A percentile compares a stretch with the other conserved stretches of the same genome.
Conservation (phyloP, 2,888 invertebrate genomes). For the Diadromus collaris region DNA sequence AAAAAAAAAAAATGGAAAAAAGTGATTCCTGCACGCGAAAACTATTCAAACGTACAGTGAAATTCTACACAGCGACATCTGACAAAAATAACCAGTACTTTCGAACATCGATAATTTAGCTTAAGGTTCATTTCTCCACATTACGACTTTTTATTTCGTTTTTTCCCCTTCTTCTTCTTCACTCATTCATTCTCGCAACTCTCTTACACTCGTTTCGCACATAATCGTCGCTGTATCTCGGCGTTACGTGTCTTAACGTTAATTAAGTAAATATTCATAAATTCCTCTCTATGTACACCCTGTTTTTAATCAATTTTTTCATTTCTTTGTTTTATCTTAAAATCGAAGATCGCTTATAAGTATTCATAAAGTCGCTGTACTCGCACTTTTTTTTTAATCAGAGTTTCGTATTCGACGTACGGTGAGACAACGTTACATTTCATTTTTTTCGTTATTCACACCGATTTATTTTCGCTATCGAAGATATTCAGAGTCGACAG, state of each 20-base stretch:
- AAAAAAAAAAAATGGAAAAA: slow-evolving; percentile 1
- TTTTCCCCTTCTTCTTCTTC: slow-evolving; percentile 40
- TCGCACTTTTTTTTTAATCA: slow-evolving; percentile 30
- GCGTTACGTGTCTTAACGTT: slow-evolving; percentile 70
- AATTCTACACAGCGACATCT: slow-evolving; percentile 24
- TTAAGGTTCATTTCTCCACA: slow-evolving; percentile 43
- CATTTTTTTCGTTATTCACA: slow-evolving; percentile 9
- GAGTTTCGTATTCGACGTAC: slow-evolving; percentile 27
- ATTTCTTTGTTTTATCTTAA: slow-evolving; percentile 38
- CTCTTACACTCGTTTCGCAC: slow-evolving; percentile 42
- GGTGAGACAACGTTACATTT: not conserved
- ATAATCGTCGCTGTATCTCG: slow-evolving; percentile 33
- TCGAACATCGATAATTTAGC: slow-evolving; percentile 58
- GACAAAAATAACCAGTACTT: slow-evolving; percentile 65
- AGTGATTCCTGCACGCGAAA: slow-evolving; percentile 1
- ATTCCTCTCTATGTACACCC: slow-evolving; percentile 79
- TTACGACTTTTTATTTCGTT: slow-evolving; percentile 39
- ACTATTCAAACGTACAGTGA: slow-evolving; percentile 2
- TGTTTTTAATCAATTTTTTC: slow-evolving; percentile 69
- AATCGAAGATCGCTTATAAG: slow-evolving; percentile 51
- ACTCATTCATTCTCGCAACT: slow-evolving; percentile 42
- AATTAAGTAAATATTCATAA: slow-evolving; percentile 79
- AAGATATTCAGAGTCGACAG: slow-evolving; percentile 2
- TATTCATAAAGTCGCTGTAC: slow-evolving; percentile 52
- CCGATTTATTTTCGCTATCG: slow-evolving; percentile 2